Conservation (phyloP, 1,140 invertebrate species). For the Parapsyche elsis region DNA sequence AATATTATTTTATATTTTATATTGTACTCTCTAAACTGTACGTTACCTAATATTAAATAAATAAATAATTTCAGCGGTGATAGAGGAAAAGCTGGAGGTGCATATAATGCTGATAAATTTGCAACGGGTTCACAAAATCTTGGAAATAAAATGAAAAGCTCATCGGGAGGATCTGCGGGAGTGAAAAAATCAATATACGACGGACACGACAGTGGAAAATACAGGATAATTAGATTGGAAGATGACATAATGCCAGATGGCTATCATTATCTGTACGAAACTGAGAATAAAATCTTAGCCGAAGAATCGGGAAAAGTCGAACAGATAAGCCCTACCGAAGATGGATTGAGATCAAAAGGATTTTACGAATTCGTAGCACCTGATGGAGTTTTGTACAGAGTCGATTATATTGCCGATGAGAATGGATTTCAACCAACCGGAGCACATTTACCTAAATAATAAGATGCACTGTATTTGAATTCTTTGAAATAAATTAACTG, state of each 20-base stretch:
- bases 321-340: constrained; percentile 64
- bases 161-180: not conserved
- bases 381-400: constrained; percentile 75
- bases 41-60: too few species aligned
- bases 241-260: constrained; percentile 61
- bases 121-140: not conserved
- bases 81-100: constrained; percentile 41
- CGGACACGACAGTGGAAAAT: constrained; percentile 19
- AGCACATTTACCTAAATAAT: constrained; percentile 65
- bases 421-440: constrained; percentile 74
- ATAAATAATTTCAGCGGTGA: constrained; percentile 44
- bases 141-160: not conserved
- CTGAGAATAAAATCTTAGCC: constrained; percentile 71
- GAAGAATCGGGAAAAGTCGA: constrained; percentile 68
- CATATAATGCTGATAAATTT: not conserved
- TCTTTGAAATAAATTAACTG: not conserved
- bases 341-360: constrained; percentile 68
- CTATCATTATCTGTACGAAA: constrained; percentile 72
- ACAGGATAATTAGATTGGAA: constrained; percentile 63
- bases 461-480: not conserved
- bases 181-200: not conserved
- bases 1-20: too few species aligned
- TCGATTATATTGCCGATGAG: constrained; percentile 75
- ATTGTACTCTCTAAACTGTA: too few species aligned
- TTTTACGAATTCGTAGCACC: constrained; percentile 71